These are phyloP conservation scores for Panulirus ornatus DNA, from an alignment of 1,140 invertebrate species.

Conservation along the genomic window DNA sequence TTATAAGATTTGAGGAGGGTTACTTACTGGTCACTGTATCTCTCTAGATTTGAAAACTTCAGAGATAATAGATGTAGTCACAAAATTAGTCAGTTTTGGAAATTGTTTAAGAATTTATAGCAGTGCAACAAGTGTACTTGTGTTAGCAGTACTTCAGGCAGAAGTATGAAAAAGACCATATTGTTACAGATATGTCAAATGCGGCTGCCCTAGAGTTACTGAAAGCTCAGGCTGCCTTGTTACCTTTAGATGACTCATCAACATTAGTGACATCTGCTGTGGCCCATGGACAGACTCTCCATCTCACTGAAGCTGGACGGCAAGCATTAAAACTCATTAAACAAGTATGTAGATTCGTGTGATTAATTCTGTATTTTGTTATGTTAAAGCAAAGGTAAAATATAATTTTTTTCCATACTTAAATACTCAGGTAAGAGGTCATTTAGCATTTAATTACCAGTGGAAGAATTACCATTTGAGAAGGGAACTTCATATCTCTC, in stretches of 20 bases:
- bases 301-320: conserved; percentile 62
- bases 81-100: too few species aligned
- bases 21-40: too few species aligned
- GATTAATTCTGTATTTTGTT: not conserved
- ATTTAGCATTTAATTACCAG: not conserved
- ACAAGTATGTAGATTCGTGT: conserved; percentile 27
- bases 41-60: too few species aligned
- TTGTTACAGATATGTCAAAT: conserved; percentile 58
- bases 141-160: too few species aligned
- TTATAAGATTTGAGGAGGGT: too few species aligned
- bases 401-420: not conserved
- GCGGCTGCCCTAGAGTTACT: conserved; percentile 59
- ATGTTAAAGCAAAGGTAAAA: not conserved
- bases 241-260: conserved; percentile 53
- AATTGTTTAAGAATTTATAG: too few species aligned
- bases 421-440: not conserved
- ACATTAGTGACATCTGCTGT: conserved; percentile 54
- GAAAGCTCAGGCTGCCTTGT: conserved; percentile 57
- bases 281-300: conserved; percentile 64
- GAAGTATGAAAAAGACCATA: too few species aligned
- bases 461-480: not conserved
- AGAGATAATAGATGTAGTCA: too few species aligned
- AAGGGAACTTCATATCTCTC: not conserved
- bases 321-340: conserved; percentile 62
- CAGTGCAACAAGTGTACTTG: too few species aligned